Percentiles rank a stretch among this genome's conserved stretches.
These are phyloP conservation scores for Cardiocondyla obscurior DNA, from an alignment of 1,140 invertebrate species.

Conservation along the genomic window DNA sequence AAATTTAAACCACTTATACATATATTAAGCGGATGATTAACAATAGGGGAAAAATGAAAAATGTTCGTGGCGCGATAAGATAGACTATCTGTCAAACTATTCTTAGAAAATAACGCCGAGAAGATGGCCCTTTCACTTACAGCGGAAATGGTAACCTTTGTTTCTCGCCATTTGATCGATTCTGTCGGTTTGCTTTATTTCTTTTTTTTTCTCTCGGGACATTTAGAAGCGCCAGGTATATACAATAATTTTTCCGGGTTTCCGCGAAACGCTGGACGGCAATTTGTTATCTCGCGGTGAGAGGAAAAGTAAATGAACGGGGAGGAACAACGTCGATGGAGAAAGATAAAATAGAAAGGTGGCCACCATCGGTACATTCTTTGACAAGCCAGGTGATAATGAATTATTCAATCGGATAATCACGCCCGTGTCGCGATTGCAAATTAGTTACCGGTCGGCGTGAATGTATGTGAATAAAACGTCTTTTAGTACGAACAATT, in stretches of 20 bases:
- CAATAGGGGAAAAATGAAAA: slow-evolving; percentile 37
- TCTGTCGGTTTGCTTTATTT: neutral
- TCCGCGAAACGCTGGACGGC: neutral
- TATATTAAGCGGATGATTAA: too few species aligned
- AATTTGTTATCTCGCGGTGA: slow-evolving; percentile 3
- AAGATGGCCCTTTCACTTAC: slow-evolving; percentile 55
- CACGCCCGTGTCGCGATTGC: slow-evolving; percentile 79
- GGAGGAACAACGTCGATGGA: neutral
- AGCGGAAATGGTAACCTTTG: slow-evolving; percentile 49
- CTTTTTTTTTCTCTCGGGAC: neutral
- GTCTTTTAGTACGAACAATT: slow-evolving; percentile 44
- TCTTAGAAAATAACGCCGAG: slow-evolving; percentile 54
- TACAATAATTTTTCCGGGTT: slow-evolving; percentile 54
- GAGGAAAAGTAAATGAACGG: neutral
- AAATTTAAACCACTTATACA: too few species aligned
- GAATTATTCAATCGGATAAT: slow-evolving; percentile 83
- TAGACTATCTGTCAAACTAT: slow-evolving; percentile 23
- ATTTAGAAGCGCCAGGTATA: slow-evolving; percentile 13
- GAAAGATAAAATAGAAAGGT: slow-evolving; percentile 45
- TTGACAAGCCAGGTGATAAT: slow-evolving; percentile 81
- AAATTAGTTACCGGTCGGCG: slow-evolving; percentile 68
- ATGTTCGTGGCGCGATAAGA: neutral
- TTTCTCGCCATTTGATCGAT: slow-evolving; percentile 52
- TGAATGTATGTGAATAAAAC: slow-evolving; percentile 19
- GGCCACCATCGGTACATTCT: slow-evolving; percentile 70